Conservation (phyloP, 1,140 invertebrate species). For the Kradibia gibbosae region DNA sequence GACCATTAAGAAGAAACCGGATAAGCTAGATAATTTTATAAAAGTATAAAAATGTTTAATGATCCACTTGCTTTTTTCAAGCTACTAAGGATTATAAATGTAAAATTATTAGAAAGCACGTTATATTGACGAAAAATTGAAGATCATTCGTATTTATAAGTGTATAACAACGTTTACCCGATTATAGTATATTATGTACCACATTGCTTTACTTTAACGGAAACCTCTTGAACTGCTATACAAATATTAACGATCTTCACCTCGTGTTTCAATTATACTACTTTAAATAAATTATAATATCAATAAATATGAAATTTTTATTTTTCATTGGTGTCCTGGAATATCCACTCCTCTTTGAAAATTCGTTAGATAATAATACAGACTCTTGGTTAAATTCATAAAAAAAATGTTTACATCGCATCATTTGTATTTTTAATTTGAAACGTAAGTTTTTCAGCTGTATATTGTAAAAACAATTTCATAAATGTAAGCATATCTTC, state of each 20-base stretch:
- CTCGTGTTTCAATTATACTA: constrained; percentile 61
- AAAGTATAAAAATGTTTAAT: constrained; percentile 37
- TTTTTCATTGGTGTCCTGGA: not conserved
- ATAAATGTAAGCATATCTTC: too few species aligned
- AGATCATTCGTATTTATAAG: constrained; percentile 58
- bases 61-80: constrained; percentile 41
- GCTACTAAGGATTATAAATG: constrained; percentile 49
- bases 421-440: too few species aligned
- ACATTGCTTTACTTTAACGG: constrained; percentile 58
- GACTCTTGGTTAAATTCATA: too few species aligned
- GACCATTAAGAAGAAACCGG: constrained; percentile 44
- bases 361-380: too few species aligned
- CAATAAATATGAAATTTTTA: constrained; percentile 20
- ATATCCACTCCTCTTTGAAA: not conserved
- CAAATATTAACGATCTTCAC: constrained; percentile 54
- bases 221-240: constrained; percentile 60
- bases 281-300: constrained; percentile 60
- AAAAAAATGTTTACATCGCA: too few species aligned
- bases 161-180: constrained; percentile 43
- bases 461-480: too few species aligned
- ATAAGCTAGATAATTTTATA: constrained; percentile 51
- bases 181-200: constrained; percentile 56
- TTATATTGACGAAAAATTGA: constrained; percentile 46
- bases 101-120: constrained; percentile 47
- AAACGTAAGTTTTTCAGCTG: too few species aligned